Evolutionary conservation across 2,797 vertebrate species (phyloP).

Genomic region (Anabacerthia variegaticeps): DNA sequence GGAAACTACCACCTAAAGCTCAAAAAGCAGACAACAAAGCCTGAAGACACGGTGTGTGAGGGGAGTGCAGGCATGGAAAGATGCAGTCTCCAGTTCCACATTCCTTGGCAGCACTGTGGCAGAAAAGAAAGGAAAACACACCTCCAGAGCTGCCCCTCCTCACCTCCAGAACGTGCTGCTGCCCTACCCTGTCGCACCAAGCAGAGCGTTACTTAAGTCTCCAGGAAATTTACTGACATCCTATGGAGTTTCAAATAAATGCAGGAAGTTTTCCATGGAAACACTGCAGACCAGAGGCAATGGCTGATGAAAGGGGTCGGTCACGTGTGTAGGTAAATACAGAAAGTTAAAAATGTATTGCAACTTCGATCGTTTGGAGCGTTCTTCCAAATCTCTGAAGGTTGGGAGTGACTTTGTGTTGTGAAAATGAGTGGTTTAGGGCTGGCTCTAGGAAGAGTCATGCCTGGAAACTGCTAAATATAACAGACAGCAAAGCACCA

Average conservation of each 20-base stretch:
- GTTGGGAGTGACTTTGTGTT: not conserved
- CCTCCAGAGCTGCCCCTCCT: not conserved
- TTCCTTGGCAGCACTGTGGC: not conserved
- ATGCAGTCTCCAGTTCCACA: not conserved
- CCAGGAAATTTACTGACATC: not conserved
- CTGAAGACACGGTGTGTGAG: rapidly evolving
- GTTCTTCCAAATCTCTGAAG: not conserved
- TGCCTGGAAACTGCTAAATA: not conserved
- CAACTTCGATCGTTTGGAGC: rapidly evolving
- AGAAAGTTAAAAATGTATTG: not conserved
- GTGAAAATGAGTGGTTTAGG: not conserved
- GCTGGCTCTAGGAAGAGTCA: not conserved
- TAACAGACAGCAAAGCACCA: not conserved
- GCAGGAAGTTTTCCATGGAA: not conserved
- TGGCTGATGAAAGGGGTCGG: not conserved
- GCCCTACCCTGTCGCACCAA: not conserved
- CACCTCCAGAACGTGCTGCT: not conserved
- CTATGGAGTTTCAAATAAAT: not conserved
- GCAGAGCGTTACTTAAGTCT: rapidly evolving
- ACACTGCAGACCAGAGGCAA: not conserved
- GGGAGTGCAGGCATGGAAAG: not conserved
- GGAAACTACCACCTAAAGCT: not conserved
- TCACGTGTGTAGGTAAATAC: rapidly evolving
- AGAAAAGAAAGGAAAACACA: not conserved
- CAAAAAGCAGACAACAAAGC: not conserved